Base-by-base conservation (phyloP, 2,113 vertebrate species). In the Platichthys stellatus region DNA sequence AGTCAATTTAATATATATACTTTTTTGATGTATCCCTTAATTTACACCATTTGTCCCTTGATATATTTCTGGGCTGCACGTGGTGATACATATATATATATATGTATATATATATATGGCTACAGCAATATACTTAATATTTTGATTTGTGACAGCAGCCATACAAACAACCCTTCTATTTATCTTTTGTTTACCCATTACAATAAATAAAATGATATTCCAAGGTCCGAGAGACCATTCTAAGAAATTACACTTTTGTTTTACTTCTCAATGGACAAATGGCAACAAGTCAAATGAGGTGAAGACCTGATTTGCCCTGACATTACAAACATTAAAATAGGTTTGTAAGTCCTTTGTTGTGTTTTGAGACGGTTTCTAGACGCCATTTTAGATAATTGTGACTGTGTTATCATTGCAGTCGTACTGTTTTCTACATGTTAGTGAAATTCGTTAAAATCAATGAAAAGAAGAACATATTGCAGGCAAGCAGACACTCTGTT, bases 401-500 rank as follows among this genome's bases (percentile, higher is more conserved):
- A 24, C 2, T 14, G 7, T n/a, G 2, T 3, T 5, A 57, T 57
- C 20, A 21, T 14, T 51, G 2, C 7, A 51, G 15, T 51, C n/a
- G 61, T 21, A 1, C 0, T 3, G 15, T 47, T 23, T 28, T 38
- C 0, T 0, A 26, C 5, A 23, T 21, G 18, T 14, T 18, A 23
- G 23, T 65, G 26, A 40, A 63, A 20, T 38, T 20, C 21, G 26
- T 77, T 23, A 3, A 72, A 31, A 51, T 62, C 28, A 1, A 1
- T 45, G 28, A 31, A 40, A 57, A 69, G 17, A 68, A 26, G 13
- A 24, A 28, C 28, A 61, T 45, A n/a, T 40, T 5, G 62, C n/a
- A 57, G 5, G 2, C 21, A 21, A 18, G 74, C 20, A 82, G 56
- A 81, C 64, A 26, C 38, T 24, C 63, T 53, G 47, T 62, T 76